A percentile compares a stretch with the other conserved stretches of the same genome.
These are phyloP conservation scores for Ceratina japonica DNA, from an alignment of 1,140 invertebrate genomes.

Conservation along the genomic window DNA sequence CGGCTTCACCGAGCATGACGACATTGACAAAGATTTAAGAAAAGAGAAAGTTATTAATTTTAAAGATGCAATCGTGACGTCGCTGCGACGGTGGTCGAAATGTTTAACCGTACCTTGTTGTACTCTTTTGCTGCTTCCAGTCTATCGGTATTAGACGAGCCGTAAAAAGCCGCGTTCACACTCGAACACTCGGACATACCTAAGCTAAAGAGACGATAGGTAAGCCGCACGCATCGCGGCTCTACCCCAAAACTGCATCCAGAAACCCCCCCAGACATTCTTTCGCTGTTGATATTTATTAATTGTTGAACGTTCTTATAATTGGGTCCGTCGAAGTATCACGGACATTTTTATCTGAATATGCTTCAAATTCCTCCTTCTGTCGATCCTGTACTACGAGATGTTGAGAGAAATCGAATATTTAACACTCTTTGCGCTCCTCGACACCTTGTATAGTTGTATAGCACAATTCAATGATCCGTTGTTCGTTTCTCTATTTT, in stretches of 20 bases:
- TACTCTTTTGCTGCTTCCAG: conserved; percentile 72
- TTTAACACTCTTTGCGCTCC: too few species aligned
- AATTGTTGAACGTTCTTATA: conserved; percentile 49
- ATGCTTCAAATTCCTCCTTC: not conserved
- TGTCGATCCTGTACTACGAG: not conserved
- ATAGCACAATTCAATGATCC: conserved; percentile 9
- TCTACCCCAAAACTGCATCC: conserved; percentile 49
- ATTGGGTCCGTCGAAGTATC: not conserved
- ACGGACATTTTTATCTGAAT: conserved; percentile 4
- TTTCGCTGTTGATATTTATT: conserved; percentile 50
- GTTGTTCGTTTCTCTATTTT: conserved; percentile 18
- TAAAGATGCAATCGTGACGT: conserved; percentile 23
- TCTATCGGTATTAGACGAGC: conserved; percentile 75
- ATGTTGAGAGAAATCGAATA: too few species aligned
- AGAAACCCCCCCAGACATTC: conserved; percentile 44
- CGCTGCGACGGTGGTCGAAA: conserved; percentile 23
- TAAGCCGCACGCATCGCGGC: conserved; percentile 62
- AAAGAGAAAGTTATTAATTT: not conserved
- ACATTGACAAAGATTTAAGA: not conserved
- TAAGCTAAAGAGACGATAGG: conserved; percentile 63
- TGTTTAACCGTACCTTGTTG: conserved; percentile 54
- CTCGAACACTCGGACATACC: conserved; percentile 61
- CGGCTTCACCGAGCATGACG: conserved; percentile 45
- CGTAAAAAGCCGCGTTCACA: conserved; percentile 69
- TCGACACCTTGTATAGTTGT: not conserved